Evolutionary conservation across 1,140 invertebrate species (phyloP).

Genomic region (Scaptomyza graminum): DNA sequence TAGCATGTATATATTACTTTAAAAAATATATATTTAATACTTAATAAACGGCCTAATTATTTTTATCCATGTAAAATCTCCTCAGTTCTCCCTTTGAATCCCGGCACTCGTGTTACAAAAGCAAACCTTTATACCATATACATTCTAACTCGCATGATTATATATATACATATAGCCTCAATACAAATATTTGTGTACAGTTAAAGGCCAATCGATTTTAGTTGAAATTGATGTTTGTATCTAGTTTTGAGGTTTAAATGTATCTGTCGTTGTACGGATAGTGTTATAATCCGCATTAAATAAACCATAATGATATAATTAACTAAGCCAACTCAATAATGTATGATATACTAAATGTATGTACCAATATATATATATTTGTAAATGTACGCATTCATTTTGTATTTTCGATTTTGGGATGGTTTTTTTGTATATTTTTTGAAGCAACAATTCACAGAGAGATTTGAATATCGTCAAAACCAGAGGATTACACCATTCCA

Average conservation of each 20-base stretch:
- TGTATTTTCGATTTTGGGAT: slow-evolving; percentile 43
- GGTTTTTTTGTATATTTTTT: slow-evolving; percentile 12
- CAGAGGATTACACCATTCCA: slow-evolving; percentile 9
- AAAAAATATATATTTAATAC: slow-evolving; percentile 44
- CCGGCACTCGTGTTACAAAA: slow-evolving; percentile 69
- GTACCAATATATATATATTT: slow-evolving; percentile 71
- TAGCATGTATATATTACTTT: slow-evolving; percentile 47
- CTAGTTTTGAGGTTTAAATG: slow-evolving; percentile 19
- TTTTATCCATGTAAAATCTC: slow-evolving; percentile 28
- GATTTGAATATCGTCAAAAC: too few species aligned
- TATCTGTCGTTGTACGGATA: slow-evolving; percentile 3
- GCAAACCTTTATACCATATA: slow-evolving; percentile 36
- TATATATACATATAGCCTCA: slow-evolving; percentile 22
- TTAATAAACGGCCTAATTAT: slow-evolving; percentile 42
- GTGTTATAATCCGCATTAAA: slow-evolving; percentile 16
- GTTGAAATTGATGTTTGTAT: slow-evolving; percentile 41
- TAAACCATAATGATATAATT: slow-evolving; percentile 24
- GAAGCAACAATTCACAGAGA: slow-evolving; percentile 17
- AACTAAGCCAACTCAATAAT: slow-evolving; percentile 57
- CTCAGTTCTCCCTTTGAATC: slow-evolving; percentile 10
- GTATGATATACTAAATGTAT: slow-evolving; percentile 66
- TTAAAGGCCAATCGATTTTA: slow-evolving; percentile 34
- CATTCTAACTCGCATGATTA: slow-evolving; percentile 36
- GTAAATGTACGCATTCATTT: slow-evolving; percentile 58
- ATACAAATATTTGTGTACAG: slow-evolving; percentile 45